Base-by-base conservation (phyloP, 2,888 invertebrate species). In the Chouioia cunea region DNA sequence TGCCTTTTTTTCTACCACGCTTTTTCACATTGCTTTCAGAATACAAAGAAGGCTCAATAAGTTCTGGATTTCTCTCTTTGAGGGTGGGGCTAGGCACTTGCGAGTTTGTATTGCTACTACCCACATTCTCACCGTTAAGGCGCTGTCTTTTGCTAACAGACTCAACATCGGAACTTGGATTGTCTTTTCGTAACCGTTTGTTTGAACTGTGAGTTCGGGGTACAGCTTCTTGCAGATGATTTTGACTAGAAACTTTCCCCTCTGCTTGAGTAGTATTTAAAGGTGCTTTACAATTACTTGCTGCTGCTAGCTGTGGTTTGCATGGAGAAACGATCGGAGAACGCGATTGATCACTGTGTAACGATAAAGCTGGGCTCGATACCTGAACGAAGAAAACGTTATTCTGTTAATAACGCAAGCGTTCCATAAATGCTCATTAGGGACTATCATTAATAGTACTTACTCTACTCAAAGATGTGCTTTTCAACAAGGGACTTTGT, bases 1-100 rank as follows among this genome's bases (percentile, higher is more conserved):
- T 89, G 71, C 89, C 89, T 84, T 90, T 90, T 81, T 90, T 90
- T 18, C 90, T 84, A 36, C 89, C 89, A 47, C 89, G 86, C 78
- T 89, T 90, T 81, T 89, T 90, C 56, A 88, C 74, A 63, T 76
- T 77, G 71, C 75, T 74, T 69, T 78, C 77, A 18, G 71, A 52
- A 53, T 76, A 73, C 48, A 66, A 60, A 59, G 73, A 65, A 68
- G 74, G 71, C 74, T 73, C 78, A 80, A 84, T 76, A 73, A 78
- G 77, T 75, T 81, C 79, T 73, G 78, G 76, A 77, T 76, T 77
- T 78, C 80, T 76, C 76, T 79, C 78, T 84, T 85, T 78, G 83
- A 86, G 69, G 81, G 82, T 77, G n/a, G 70, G 73, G 73, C 72
- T 74, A 79, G 86, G 78, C 80, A 83, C 81, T 85, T 88, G 88